Percentiles rank a stretch among this genome's conserved stretches.
These are phyloP conservation scores for Gallirallus australis DNA, from an alignment of 2,797 vertebrate species.

Conservation along the genomic window DNA sequence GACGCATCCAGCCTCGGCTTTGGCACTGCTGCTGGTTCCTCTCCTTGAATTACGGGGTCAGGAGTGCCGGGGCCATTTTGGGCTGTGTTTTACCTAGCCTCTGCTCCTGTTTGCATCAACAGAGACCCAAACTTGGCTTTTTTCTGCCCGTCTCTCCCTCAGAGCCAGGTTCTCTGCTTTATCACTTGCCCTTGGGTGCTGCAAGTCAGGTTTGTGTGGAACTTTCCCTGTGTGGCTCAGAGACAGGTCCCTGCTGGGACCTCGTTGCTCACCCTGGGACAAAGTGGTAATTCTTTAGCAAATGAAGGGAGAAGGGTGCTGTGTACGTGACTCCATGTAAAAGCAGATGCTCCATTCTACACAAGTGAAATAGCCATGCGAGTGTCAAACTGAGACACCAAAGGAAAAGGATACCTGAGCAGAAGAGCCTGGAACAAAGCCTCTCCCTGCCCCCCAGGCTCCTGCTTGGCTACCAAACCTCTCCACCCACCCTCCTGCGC, in stretches of 20 bases:
- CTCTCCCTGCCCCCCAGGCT: not conserved
- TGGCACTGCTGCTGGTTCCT: not conserved
- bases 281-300: not conserved
- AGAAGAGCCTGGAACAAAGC: not conserved
- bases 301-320: fast-evolving
- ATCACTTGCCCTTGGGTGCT: not conserved
- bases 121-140: not conserved
- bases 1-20: not conserved
- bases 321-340: fast-evolving
- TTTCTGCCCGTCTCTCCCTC: not conserved
- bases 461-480: not conserved
- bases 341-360: not conserved
- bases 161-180: not conserved
- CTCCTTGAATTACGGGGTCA: not conserved
- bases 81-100: not conserved
- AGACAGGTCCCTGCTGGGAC: not conserved
- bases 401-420: not conserved
- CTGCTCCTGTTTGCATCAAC: fast-evolving
- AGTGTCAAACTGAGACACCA: not conserved
- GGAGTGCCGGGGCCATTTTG: not conserved
- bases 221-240: not conserved
- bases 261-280: not conserved
- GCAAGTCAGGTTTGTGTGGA: not conserved
- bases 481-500: not conserved
- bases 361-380: not conserved